Percentiles rank a stretch among this genome's conserved stretches.
Evolutionary conservation across 2,888 invertebrate species (phyloP).

Genomic region (Cheilosia pagana): DNA sequence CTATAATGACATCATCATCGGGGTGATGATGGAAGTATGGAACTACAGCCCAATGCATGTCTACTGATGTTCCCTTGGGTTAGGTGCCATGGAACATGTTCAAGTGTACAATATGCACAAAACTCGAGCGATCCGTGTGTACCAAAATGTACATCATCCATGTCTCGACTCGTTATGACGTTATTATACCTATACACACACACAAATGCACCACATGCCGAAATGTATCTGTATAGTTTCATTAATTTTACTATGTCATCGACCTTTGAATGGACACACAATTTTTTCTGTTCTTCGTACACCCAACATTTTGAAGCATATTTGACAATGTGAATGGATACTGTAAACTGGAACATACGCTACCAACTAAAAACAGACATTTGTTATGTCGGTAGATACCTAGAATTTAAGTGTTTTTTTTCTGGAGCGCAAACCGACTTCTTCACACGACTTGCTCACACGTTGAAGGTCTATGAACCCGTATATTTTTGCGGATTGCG

Average conservation of each 20-base stretch:
- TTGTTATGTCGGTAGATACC: not conserved
- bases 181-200: conserved; percentile 20
- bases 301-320: conserved; percentile 3
- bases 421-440: conserved; percentile 35
- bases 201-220: not conserved
- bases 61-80: conserved; percentile 63
- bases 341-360: conserved; percentile 44
- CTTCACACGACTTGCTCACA: conserved; percentile 66
- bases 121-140: not conserved
- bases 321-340: not conserved
- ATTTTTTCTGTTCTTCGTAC: conserved; percentile 6
- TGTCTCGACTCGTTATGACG: not conserved
- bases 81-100: conserved; percentile 73
- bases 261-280: conserved; percentile 62
- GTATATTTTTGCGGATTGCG: conserved; percentile 34
- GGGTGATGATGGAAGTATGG: conserved; percentile 4
- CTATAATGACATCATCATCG: conserved; percentile 69
- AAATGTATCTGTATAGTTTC: conserved; percentile 49
- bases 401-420: not conserved
- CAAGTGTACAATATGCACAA: conserved; percentile 65
- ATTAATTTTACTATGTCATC: conserved; percentile 70
- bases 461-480: conserved; percentile 66
- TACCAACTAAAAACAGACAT: conserved; percentile 2
- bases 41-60: conserved; percentile 37
- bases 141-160: conserved; percentile 39